phyloP scores from a whole-genome alignment of 1,140 invertebrate genomes.

The Drosophila gunungcola region DNA sequence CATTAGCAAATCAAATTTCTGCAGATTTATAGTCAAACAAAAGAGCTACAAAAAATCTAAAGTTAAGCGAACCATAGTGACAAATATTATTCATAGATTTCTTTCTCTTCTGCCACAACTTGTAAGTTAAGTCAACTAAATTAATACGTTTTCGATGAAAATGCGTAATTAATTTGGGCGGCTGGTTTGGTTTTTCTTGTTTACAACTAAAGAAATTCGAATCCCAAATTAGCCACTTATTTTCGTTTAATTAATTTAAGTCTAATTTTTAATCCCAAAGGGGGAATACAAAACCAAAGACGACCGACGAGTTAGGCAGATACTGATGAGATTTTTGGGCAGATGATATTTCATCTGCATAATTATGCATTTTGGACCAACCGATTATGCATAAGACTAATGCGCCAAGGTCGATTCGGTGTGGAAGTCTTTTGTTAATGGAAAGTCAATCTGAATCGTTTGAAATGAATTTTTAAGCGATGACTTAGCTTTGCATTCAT shows the following conservation, averaged over 20 bases:
- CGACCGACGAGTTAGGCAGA: slow-evolving; percentile 30
- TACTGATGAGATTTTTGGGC: slow-evolving; percentile 24
- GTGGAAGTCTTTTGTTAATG: slow-evolving; percentile 26
- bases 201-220: slow-evolving; percentile 50
- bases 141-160: slow-evolving; percentile 68
- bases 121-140: slow-evolving; percentile 11
- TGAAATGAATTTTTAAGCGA: slow-evolving; percentile 43
- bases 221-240: slow-evolving; percentile 63
- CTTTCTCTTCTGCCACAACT: neutral
- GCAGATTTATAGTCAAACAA: slow-evolving; percentile 43
- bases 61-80: slow-evolving; percentile 4
- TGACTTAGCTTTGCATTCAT: neutral
- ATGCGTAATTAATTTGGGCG: slow-evolving; percentile 61
- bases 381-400: slow-evolving; percentile 53
- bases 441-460: slow-evolving; percentile 49
- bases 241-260: slow-evolving; percentile 76
- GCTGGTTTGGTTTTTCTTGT: slow-evolving; percentile 36
- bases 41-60: neutral
- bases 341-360: slow-evolving; percentile 51
- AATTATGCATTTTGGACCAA: slow-evolving; percentile 45
- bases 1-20: slow-evolving; percentile 69
- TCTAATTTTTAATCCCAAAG: slow-evolving; percentile 54
- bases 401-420: slow-evolving; percentile 55
- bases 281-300: slow-evolving; percentile 17
- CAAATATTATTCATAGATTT: slow-evolving; percentile 5